A percentile compares a stretch with the other conserved stretches of the same genome.
Evolutionary conservation across 2,113 vertebrate species (phyloP).

Genomic region (Burhinus bistriatus): DNA sequence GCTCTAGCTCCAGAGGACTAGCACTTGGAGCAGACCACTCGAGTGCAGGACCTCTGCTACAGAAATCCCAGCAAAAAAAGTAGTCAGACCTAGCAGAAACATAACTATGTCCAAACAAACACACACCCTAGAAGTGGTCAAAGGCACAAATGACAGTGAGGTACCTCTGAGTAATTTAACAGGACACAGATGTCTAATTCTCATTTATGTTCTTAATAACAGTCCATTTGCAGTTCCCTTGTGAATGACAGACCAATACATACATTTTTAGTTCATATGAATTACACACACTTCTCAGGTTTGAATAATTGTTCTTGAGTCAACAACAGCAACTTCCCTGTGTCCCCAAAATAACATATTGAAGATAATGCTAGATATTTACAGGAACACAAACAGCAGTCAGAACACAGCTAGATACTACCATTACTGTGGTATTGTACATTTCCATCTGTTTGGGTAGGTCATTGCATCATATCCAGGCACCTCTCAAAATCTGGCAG

Average conservation of each 20-base stretch:
- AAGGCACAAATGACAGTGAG: background rate
- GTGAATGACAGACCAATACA: background rate
- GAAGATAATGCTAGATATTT: background rate
- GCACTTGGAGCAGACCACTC: background rate
- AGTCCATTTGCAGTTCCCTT: background rate
- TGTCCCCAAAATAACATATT: background rate
- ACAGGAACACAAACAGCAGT: background rate
- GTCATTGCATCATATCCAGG: background rate
- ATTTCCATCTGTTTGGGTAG: background rate
- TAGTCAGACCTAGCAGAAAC: background rate
- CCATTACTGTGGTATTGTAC: background rate
- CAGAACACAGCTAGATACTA: background rate
- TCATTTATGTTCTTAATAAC: background rate
- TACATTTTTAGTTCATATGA: background rate
- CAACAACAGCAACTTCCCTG: background rate
- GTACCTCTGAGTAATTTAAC: background rate
- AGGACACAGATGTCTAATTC: background rate
- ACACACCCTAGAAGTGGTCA: accelerated
- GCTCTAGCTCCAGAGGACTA: background rate
- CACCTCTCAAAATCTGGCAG: background rate
- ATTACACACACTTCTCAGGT: background rate
- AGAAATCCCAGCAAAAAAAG: background rate
- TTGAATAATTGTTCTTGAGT: background rate
- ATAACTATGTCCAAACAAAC: background rate
- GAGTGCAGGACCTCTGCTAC: background rate